Evolutionary conservation across 2,113 vertebrate species (phyloP).

Genomic region (Sander vitreus): DNA sequence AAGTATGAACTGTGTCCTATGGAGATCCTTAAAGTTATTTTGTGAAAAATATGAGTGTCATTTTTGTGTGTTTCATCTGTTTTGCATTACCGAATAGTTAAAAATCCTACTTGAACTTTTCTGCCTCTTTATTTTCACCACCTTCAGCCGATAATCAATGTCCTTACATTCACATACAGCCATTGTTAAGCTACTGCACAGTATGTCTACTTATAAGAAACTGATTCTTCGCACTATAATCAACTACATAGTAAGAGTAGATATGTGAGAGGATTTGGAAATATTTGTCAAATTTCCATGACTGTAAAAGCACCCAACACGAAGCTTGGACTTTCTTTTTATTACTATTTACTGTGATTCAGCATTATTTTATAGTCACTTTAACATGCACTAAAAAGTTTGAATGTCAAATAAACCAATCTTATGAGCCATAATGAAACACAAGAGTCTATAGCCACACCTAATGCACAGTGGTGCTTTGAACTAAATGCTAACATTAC

Average conservation of each 20-base stretch:
- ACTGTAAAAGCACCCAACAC: no score
- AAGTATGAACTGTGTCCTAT: conserved; percentile 5
- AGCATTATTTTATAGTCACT: not conserved
- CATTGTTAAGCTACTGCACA: not conserved
- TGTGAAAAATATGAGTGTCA: not conserved
- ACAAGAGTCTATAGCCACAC: not conserved
- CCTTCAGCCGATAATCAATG: not conserved
- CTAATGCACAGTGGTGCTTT: no score
- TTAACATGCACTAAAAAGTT: no score
- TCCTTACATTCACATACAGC: not conserved
- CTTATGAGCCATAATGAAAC: not conserved
- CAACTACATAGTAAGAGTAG: not conserved
- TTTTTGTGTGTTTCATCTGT: not conserved
- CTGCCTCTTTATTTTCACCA: not conserved
- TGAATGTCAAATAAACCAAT: no score
- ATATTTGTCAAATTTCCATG: not conserved
- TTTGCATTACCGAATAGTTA: not conserved
- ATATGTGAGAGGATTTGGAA: not conserved
- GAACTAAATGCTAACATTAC: no score
- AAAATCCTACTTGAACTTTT: not conserved
- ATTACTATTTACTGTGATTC: not conserved
- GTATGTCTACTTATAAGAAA: not conserved
- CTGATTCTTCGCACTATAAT: not conserved
- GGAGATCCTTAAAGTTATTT: conserved; percentile 8
- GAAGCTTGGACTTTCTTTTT: no score